A percentile compares a stretch with the other conserved stretches of the same genome.
Conservation (phyloP, 2,888 invertebrate genomes). For the Sinotaia quadrata region DNA sequence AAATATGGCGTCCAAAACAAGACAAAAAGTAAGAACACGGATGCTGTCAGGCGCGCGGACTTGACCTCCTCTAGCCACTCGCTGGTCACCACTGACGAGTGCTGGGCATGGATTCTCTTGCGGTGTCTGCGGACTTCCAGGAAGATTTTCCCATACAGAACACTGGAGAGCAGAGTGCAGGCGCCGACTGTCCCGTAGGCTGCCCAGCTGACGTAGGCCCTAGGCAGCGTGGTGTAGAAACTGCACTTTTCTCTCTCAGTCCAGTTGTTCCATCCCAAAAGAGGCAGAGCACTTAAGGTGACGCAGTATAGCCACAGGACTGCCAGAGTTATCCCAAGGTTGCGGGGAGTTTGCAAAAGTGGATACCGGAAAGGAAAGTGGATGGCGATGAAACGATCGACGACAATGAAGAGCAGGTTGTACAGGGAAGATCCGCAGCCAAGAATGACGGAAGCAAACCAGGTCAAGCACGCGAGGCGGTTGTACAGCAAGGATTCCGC, state of each 20-base stretch:
- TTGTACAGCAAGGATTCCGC: constrained; percentile 11
- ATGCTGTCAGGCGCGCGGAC: constrained; percentile 39
- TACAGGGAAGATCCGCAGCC: constrained; percentile 43
- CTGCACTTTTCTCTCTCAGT: constrained; percentile 31
- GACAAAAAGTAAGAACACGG: constrained; percentile 44
- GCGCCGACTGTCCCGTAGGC: constrained; percentile 37
- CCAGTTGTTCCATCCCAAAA: constrained; percentile 43
- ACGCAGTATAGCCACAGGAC: constrained; percentile 41
- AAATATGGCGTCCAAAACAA: constrained; percentile 50
- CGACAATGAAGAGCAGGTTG: constrained; percentile 42
- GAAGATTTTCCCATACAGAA: constrained; percentile 44
- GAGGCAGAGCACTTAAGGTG: constrained; percentile 36
- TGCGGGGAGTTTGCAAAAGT: constrained; percentile 34
- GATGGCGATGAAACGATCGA: constrained; percentile 49
- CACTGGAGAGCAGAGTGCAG: constrained; percentile 31
- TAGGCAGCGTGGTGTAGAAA: constrained; percentile 42
- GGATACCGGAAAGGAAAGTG: constrained; percentile 42
- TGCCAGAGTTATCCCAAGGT: constrained; percentile 31
- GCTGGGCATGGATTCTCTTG: constrained; percentile 18
- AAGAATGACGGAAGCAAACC: constrained; percentile 37
- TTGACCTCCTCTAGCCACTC: constrained; percentile 30
- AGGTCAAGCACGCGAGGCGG: constrained; percentile 43
- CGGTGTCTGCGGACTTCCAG: constrained; percentile 33
- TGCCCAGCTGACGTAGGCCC: constrained; percentile 34
- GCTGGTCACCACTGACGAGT: constrained; percentile 3